Evolutionary conservation across 2,888 invertebrate genomes (phyloP), one percentile per base, ranked within the genome.

Genomic region (Lutraria lutraria): DNA sequence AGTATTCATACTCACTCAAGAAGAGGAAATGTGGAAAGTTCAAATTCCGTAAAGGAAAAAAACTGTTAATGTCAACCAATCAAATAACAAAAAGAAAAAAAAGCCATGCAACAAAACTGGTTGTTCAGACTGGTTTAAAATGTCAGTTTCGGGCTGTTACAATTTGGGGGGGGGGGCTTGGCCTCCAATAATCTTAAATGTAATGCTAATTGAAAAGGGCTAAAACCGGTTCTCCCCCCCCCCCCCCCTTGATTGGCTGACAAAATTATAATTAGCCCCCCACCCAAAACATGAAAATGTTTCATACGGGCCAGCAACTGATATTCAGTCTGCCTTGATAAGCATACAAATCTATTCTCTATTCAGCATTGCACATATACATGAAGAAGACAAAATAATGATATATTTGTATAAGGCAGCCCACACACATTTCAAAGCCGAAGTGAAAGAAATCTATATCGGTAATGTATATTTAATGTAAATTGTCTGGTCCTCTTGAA

Each of bases 271-370:
- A n/a, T n/a, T n/a, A n/a, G n/a, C n/a, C n/a, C n/a, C n/a, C n/a
- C n/a, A n/a, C n/a, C n/a, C n/a, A n/a, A n/a, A n/a, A n/a, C n/a
- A n/a, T n/a, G n/a, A n/a, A n/a, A n/a, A n/a, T n/a, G n/a, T n/a
- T n/a, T n/a, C n/a, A n/a, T n/a, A n/a, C n/a, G n/a, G n/a, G n/a
- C n/a, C n/a, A n/a, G n/a, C n/a, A n/a, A n/a, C n/a, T 29, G 13
- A 84, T 76, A 53, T 84, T 54, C 54, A 76, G 84, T 84, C 72
- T 84, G 54, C 53, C 84, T 12, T 52, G 76, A 84, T n/a, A n/a
- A 76, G 15, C 15, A 53, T 63, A 63, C 72, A 43, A 68, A 52
- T 54, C 72, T 52, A 10, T 25, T n/a, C 52, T 43, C 43, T 43
- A 43, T 31, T 56, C 54, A 54, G 63, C 60, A 83, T 63, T 83